Percentiles rank a stretch among this genome's conserved stretches.
These are phyloP conservation scores for Drosophila bifasciata DNA, from an alignment of 1,140 invertebrate species.

Conservation along the genomic window DNA sequence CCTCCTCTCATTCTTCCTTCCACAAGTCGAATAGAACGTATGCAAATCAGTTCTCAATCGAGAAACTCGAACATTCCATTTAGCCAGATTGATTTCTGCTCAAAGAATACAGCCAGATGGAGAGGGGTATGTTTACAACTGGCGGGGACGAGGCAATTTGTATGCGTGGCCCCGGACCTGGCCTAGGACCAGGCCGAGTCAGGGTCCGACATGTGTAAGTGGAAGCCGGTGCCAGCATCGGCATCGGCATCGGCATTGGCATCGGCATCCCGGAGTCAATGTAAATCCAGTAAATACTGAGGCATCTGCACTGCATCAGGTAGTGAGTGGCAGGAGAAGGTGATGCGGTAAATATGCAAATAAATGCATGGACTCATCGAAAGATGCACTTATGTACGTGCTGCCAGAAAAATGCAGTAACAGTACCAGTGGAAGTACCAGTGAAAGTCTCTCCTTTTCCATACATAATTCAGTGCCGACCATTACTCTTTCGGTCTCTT, in stretches of 20 bases:
- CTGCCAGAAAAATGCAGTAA: conserved; percentile 29
- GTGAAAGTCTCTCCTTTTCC: conserved; percentile 31
- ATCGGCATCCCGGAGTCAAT: conserved; percentile 19
- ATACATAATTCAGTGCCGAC: conserved; percentile 59
- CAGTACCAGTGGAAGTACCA: no score
- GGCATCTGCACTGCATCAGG: conserved; percentile 7
- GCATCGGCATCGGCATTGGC: no score
- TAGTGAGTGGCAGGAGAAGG: background rate
- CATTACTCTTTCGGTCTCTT: conserved; percentile 23
- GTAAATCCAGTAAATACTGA: conserved; percentile 41
- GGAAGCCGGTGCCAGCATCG: conserved; percentile 2
- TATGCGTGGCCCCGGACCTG: conserved; percentile 25
- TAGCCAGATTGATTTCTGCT: conserved; percentile 29
- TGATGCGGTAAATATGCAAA: conserved; percentile 74
- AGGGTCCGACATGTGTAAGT: conserved; percentile 29
- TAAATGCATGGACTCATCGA: conserved; percentile 54
- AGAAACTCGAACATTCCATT: conserved; percentile 23
- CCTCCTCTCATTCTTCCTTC: no score
- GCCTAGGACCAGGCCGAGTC: conserved; percentile 2
- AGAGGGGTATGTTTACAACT: conserved; percentile 46
- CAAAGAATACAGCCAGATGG: background rate
- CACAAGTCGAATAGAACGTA: background rate
- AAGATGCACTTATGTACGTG: conserved; percentile 67
- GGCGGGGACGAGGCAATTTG: conserved; percentile 50
- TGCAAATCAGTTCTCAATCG: conserved; percentile 19